Base-by-base conservation (phyloP, 2,888 invertebrate species). In the Hirtodrosophila trivittata region DNA sequence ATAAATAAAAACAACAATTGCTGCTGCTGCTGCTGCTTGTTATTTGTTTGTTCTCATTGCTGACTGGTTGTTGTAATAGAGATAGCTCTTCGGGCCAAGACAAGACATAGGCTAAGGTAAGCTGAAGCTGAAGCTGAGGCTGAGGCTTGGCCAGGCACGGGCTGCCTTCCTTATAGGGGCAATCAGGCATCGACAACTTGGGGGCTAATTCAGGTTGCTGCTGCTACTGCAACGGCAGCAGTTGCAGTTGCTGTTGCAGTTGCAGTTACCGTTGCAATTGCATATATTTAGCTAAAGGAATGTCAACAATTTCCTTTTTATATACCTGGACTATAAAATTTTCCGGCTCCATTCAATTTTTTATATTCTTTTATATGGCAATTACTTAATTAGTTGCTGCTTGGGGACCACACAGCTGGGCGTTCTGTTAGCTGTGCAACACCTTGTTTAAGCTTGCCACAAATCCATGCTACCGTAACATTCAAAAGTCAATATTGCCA, bases 271-370 rank as follows among this genome's bases (percentile, higher is more conserved):
- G 81, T 80, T 80, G 69, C 74, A 73, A 62, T 85, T 62, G 78
- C 86, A 21, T 21, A 80, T 80, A 84, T 82, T 82, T 84, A 82
- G 43, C 56, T 21, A 21, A 50, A 72, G 82, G 85, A 86, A 86
- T 82, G 85, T 84, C 86, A 82, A 86, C 84, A 62, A 82, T 82
- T 82, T 82, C 84, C 82, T 80, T 75, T 75, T 77, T 66, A 86
- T 82, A 21, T 21, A 21, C 18, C n/a, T n/a, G n/a, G n/a, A n/a
- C n/a, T n/a, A n/a, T n/a, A 21, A 21, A 83, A 83, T 86, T 86
- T 76, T 65, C 80, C 78, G 60, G 49, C 52, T 57, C 18, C 35
- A 28, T 26, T 14, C n/a, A 21, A 25, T 9, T 25, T 45, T 9
- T 32, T 12, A 33, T 37, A 8, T 16, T 13, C 9, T 26, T 10